Conservation (phyloP, 2,113 vertebrate species). For the Hassar affinis region DNA sequence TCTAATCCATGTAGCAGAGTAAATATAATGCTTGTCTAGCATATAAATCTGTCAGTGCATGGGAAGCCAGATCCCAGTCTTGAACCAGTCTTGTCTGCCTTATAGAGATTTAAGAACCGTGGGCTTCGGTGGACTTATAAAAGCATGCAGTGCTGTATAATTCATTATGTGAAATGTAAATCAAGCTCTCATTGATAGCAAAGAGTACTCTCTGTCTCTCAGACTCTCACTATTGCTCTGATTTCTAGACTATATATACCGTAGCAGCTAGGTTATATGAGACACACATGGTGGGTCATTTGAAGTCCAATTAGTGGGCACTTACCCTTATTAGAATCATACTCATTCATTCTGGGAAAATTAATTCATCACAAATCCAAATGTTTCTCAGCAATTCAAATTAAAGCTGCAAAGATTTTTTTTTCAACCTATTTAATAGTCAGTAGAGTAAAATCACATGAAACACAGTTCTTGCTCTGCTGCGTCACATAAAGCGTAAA, state of each 20-base stretch:
- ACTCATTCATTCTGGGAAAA: background rate
- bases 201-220: background rate
- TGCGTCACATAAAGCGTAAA: background rate
- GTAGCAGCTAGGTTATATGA: slow-evolving; percentile 31
- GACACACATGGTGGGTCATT: slow-evolving; percentile 20
- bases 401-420: background rate
- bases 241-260: slow-evolving; percentile 6
- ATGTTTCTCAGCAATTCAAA: slow-evolving; percentile 12
- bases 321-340: slow-evolving; percentile 18
- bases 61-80: slow-evolving; percentile 10
- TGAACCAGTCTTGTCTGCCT: slow-evolving; percentile 37
- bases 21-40: slow-evolving; percentile 26
- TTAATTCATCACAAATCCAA: slow-evolving; percentile 25
- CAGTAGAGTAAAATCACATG: background rate
- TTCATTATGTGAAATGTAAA: slow-evolving; percentile 50
- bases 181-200: slow-evolving; percentile 8
- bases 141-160: slow-evolving; percentile 41
- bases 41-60: slow-evolving; percentile 29
- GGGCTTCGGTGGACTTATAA: slow-evolving; percentile 16
- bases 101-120: slow-evolving; percentile 40
- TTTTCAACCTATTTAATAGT: background rate
- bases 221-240: slow-evolving; percentile 12
- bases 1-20: slow-evolving; percentile 22
- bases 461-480: background rate
- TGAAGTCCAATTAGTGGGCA: slow-evolving; percentile 10